Evolutionary conservation across 2,113 vertebrate genomes (phyloP).

Genomic region (Bubalus kerabau): DNA sequence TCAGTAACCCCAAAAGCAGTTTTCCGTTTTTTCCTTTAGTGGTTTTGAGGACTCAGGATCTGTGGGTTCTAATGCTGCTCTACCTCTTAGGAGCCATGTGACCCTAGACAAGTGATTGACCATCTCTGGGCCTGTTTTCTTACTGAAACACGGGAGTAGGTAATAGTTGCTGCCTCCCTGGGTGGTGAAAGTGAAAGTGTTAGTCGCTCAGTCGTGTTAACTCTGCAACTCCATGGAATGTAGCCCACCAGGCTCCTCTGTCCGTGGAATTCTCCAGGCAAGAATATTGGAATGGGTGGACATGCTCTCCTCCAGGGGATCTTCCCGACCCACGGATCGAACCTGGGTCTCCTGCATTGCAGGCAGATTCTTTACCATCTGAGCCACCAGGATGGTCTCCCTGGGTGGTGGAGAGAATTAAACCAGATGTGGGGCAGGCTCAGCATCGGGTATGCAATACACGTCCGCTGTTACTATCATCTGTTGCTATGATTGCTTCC

Average conservation of each 20-base stretch:
- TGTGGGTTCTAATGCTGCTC: not conserved
- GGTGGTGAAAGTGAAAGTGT: not conserved
- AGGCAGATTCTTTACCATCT: not conserved
- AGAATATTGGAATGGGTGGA: not conserved
- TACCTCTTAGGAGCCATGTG: not conserved
- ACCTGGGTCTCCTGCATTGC: not conserved
- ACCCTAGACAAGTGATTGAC: not conserved
- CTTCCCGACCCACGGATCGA: not conserved
- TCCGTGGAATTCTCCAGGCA: not conserved
- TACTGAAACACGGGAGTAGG: not conserved
- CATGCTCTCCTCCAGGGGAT: not conserved
- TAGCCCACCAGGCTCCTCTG: not conserved
- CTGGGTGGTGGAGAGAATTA: not conserved
- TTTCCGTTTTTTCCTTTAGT: not conserved
- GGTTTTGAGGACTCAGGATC: not conserved
- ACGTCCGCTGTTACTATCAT: not conserved
- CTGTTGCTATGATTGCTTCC: not conserved
- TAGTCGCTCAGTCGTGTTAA: not conserved
- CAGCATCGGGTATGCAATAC: fast-evolving
- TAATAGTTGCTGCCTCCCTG: not conserved
- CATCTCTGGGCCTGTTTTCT: not conserved
- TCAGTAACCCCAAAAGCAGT: fast-evolving
- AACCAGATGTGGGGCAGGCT: not conserved
- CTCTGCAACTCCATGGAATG: not conserved
- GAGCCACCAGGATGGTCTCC: not conserved